Conservation (phyloP, 2,113 vertebrate genomes). For the Numida meleagris region DNA sequence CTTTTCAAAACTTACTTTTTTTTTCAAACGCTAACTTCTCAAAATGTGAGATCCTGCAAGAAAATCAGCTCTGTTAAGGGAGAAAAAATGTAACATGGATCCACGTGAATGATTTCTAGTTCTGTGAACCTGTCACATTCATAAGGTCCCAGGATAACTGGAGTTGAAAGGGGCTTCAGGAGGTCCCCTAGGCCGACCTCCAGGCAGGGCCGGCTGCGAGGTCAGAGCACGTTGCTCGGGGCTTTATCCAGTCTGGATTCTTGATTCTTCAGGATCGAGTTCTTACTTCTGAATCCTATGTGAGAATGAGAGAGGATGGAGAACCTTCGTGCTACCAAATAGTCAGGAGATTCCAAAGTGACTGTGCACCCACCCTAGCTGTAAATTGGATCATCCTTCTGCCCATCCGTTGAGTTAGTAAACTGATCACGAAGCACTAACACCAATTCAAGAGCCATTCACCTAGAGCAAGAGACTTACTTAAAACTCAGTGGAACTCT, state of each 20-base stretch:
- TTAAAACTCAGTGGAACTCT: neutral
- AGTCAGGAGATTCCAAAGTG: neutral
- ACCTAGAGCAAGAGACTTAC: neutral
- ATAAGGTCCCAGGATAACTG: neutral
- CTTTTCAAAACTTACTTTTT: neutral
- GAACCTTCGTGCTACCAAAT: neutral
- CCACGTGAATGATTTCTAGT: neutral
- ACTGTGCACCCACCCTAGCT: neutral
- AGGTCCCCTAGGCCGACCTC: neutral
- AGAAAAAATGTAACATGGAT: neutral
- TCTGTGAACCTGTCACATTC: neutral
- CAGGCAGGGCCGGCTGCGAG: neutral
- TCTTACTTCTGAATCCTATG: neutral
- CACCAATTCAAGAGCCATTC: neutral
- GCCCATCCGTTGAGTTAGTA: neutral
- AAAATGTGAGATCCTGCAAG: neutral
- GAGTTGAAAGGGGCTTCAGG: neutral
- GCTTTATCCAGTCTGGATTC: neutral
- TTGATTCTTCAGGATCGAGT: constrained; percentile 9
- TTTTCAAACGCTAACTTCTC: neutral
- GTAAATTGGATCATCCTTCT: neutral
- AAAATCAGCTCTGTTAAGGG: neutral
- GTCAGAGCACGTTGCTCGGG: neutral
- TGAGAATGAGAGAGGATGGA: neutral
- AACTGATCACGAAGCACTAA: neutral